Percentiles rank a stretch among this genome's conserved stretches.
Evolutionary conservation across 2,797 vertebrate species (phyloP).

Genomic region (Meda fulgida): DNA sequence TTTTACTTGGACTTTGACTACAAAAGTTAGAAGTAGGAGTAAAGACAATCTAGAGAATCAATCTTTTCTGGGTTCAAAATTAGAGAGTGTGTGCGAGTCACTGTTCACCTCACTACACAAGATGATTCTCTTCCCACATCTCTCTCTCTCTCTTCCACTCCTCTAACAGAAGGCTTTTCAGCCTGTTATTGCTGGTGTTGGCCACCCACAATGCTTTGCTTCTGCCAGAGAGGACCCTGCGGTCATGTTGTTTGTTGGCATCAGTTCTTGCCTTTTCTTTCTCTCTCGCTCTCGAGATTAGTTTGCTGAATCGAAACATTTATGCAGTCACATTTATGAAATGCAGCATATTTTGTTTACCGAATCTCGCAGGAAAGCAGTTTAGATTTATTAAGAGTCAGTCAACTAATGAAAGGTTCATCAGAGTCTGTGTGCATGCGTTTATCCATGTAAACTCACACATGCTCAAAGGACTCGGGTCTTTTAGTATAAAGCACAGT

Average conservation of each 20-base stretch:
- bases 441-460: background rate
- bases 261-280: conserved; percentile 24
- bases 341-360: conserved; percentile 49
- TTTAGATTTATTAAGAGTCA: background rate
- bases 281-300: conserved; percentile 24
- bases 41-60: conserved; percentile 8
- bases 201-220: conserved; percentile 58
- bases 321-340: conserved; percentile 2
- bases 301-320: background rate
- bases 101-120: conserved; percentile 9
- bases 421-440: background rate
- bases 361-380: background rate
- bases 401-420: background rate
- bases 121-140: conserved; percentile 8
- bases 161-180: conserved; percentile 50
- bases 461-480: background rate
- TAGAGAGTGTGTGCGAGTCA: background rate
- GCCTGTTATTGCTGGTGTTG: conserved; percentile 54
- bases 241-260: conserved; percentile 62
- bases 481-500: conserved; percentile 23
- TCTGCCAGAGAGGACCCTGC: conserved; percentile 62
- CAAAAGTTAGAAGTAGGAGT: background rate
- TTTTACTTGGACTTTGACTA: background rate
- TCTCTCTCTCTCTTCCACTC: conserved; percentile 25
- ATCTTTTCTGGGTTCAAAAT: background rate